These are phyloP conservation scores for Danaus chrysippus DNA, from an alignment of 2,888 invertebrate genomes.

Conservation along the genomic window DNA sequence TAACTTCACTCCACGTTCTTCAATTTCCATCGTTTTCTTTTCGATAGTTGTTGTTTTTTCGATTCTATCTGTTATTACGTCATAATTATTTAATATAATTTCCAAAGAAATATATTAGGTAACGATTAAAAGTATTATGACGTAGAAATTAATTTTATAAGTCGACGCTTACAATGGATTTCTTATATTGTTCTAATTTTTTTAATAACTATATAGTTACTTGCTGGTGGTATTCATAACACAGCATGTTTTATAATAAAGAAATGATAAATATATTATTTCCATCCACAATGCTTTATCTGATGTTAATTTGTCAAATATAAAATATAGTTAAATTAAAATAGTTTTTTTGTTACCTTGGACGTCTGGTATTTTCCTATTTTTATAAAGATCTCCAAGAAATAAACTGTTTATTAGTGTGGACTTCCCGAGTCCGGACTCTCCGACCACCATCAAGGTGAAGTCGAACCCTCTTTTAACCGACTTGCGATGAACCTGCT, in stretches of 20 bases:
- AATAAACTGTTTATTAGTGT: constrained; percentile 97
- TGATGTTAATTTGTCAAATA: no score
- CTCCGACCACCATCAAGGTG: constrained; percentile 97
- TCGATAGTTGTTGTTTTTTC: constrained; percentile 86
- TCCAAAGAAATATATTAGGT: neutral
- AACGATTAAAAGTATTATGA: neutral
- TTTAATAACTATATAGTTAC: no score
- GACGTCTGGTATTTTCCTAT: constrained; percentile 85
- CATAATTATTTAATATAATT: neutral
- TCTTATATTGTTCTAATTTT: no score
- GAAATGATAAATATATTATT: no score
- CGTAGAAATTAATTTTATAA: neutral
- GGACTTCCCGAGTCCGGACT: constrained; percentile 96
- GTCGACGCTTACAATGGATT: no score
- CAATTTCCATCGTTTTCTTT: constrained; percentile 95
- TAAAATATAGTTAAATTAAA: no score
- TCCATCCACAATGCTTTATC: no score
- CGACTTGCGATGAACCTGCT: constrained; percentile 97
- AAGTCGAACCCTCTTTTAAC: constrained; percentile 98
- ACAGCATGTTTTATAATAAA: no score
- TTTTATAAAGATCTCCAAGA: constrained; percentile 94
- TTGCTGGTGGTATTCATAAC: no score
- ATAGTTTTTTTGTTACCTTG: constrained; percentile 73
- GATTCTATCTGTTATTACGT: constrained; percentile 71
- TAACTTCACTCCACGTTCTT: constrained; percentile 94